phyloP scores from a whole-genome alignment of 2,113 vertebrate species.

The Microtus oregoni region DNA sequence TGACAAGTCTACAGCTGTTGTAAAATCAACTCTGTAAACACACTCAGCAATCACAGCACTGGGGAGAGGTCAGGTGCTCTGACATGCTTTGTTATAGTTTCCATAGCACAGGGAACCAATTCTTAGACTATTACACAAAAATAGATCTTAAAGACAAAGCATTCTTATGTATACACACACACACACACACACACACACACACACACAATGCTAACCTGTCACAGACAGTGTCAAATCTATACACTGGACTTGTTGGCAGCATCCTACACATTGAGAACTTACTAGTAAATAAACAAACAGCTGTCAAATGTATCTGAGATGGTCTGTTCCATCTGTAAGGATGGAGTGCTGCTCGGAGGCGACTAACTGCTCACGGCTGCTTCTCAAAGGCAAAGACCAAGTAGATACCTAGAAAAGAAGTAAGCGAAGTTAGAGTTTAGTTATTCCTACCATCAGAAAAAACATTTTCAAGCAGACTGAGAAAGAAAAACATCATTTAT shows the following conservation, averaged over 20 bases:
- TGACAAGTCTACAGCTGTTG: conserved; percentile 49
- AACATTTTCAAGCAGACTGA: conserved; percentile 32
- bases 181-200: not conserved
- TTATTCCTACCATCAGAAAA: not conserved
- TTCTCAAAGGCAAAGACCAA: conserved; percentile 98
- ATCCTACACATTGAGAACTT: conserved; percentile 77
- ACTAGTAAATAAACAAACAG: conserved; percentile 81
- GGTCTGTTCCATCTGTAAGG: conserved; percentile 70
- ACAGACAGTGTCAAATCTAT: conserved; percentile 85
- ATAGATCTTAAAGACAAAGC: conserved; percentile 82
- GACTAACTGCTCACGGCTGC: conserved; percentile 81
- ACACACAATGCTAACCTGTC: conserved; percentile 82
- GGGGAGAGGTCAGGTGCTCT: conserved; percentile 68
- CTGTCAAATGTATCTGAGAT: conserved; percentile 78
- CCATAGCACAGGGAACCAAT: conserved; percentile 71
- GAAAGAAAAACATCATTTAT: not conserved
- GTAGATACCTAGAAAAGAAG: conserved; percentile 92
- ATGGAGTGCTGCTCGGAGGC: conserved; percentile 67
- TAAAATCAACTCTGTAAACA: conserved; percentile 68
- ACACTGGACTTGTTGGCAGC: conserved; percentile 77
- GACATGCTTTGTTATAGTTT: conserved; percentile 51
- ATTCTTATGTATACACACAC: conserved; percentile 73
- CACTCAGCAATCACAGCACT: conserved; percentile 68
- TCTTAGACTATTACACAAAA: conserved; percentile 78
- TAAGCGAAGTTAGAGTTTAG: not conserved